These are phyloP conservation scores for Hydropotes inermis DNA, from an alignment of 2,113 vertebrate species.

Conservation along the genomic window DNA sequence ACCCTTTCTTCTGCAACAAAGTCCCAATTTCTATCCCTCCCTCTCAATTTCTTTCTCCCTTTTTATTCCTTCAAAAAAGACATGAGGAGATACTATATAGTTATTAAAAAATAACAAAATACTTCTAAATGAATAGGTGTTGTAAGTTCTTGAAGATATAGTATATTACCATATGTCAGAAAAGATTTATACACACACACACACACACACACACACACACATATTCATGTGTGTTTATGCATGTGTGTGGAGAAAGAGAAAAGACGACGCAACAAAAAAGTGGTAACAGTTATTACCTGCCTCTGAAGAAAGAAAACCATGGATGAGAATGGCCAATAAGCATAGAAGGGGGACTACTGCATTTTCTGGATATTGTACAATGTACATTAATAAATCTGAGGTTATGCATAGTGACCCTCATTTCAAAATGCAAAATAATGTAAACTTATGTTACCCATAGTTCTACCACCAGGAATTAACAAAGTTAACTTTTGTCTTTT, in stretches of 20 bases:
- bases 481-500: not conserved
- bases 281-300: not conserved
- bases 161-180: not conserved
- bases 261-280: not conserved
- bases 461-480: not conserved
- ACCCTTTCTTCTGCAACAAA: not conserved
- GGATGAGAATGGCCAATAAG: not conserved
- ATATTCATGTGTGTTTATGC: not conserved
- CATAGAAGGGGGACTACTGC: not conserved
- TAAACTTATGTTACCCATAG: not conserved
- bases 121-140: not conserved
- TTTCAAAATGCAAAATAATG: not conserved
- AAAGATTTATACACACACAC: not conserved
- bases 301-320: not conserved
- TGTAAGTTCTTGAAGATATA: not conserved
- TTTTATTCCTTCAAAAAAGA: not conserved
- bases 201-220: rapidly evolving
- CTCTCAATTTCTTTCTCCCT: not conserved
- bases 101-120: not conserved
- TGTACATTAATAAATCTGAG: not conserved
- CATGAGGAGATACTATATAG: not conserved
- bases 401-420: not conserved
- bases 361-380: not conserved
- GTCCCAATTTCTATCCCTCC: not conserved
- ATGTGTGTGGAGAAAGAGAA: not conserved